phyloP scores from a whole-genome alignment of 1,140 invertebrate species.

The Lordiphosa stackelbergi region DNA sequence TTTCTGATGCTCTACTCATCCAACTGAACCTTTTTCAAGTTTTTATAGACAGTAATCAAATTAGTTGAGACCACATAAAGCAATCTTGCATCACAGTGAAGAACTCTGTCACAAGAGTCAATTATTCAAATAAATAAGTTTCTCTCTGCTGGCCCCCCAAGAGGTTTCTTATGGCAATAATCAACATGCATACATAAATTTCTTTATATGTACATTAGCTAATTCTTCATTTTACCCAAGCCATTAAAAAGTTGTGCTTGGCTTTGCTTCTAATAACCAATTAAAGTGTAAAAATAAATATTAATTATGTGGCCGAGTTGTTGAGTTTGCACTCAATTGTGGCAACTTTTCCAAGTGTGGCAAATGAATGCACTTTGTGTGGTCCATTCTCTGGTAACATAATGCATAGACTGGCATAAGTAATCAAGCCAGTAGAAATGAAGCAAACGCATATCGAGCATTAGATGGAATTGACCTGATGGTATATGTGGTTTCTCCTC shows the following conservation, averaged over 20 bases:
- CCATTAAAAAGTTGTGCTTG: background rate
- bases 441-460: conserved; percentile 35
- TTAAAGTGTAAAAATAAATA: conserved; percentile 71
- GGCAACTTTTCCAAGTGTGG: conserved; percentile 21
- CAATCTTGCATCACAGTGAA: conserved; percentile 7
- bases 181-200: conserved; percentile 13
- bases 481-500: background rate
- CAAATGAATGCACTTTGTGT: background rate
- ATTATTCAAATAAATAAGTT: conserved; percentile 33
- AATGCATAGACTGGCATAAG: conserved; percentile 44
- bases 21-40: too few relatives aligned
- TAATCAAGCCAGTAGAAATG: conserved; percentile 53
- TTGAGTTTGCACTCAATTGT: conserved; percentile 15
- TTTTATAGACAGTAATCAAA: conserved; percentile 17
- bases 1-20: too few relatives aligned
- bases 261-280: conserved; percentile 57
- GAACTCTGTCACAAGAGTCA: conserved; percentile 46
- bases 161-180: conserved; percentile 21
- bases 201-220: conserved; percentile 28
- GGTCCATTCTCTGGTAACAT: conserved; percentile 17
- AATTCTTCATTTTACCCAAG: conserved; percentile 6
- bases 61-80: conserved; percentile 28
- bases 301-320: conserved; percentile 47
- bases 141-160: conserved; percentile 4
- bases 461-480: conserved; percentile 15